Base-by-base conservation (phyloP, 2,113 vertebrate genomes). In the Podiceps cristatus region DNA sequence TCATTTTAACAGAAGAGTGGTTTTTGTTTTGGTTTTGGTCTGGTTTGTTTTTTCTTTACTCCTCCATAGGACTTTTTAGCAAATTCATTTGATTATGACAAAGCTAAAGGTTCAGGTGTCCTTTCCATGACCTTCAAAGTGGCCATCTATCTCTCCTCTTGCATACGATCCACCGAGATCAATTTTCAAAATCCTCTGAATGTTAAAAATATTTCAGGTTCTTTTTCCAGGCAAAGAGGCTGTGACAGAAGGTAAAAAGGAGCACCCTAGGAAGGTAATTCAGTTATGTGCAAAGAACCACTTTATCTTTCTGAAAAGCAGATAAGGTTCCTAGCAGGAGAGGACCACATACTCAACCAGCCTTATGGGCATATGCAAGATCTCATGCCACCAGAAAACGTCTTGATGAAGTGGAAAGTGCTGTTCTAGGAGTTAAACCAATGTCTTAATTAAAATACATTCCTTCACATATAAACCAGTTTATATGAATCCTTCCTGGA, bases 251-350 rank as follows among this genome's bases (percentile, higher is more conserved):
- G 92, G 91, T 90, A 96, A 88, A 94, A 96, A 88, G 88, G 88
- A 96, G 93, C 95, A 96, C 90, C 95, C 95, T 96, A 94, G 94
- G 96, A 97, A 97, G 96, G 95, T 95, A 96, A 97, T 93, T 96
- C 96, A 97, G 88, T 93, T 94, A 92, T 72, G 83, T 89, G 91
- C 78, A 96, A 92, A 95, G 94, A 97, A 94, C 91, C 87, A 97
- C 92, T 97, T 97, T 75, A 96, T 95, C 95, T 96, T 97, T 95
- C 92, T 90, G 92, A 91, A 97, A 96, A 86, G 78, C 93, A 84
- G 93, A 84, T 94, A 96, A 97, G 89, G 86, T 37, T 96, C 93
- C 89, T 97, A 97, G 96, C 95, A 96, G 97, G 96, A 96, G 93
- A 97, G 93, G 95, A 96, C 96, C 95, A 93, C 97, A 97, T 97